These are phyloP conservation scores for Ageneiosus marmoratus DNA, from an alignment of 2,113 vertebrate genomes.

Conservation along the genomic window DNA sequence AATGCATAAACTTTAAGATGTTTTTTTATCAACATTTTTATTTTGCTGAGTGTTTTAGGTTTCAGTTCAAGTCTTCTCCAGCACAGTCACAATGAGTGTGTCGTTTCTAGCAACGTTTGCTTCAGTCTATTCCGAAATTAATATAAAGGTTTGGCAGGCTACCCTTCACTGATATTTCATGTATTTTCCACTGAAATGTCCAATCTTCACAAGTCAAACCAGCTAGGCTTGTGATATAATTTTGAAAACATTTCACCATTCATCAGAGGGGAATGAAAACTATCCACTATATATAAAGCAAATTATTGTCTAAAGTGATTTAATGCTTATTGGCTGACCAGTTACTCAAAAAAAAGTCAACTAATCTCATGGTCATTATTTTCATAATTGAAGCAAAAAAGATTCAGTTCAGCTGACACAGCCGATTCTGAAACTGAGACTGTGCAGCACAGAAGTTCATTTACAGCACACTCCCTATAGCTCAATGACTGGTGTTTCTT, in stretches of 20 bases:
- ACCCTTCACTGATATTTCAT: not conserved
- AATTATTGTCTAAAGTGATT: not conserved
- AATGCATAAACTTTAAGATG: conserved; percentile 35
- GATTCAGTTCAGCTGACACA: not conserved
- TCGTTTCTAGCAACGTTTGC: not conserved
- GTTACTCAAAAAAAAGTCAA: not conserved
- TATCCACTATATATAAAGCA: not conserved
- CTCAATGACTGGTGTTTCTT: not conserved
- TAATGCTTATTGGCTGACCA: not conserved
- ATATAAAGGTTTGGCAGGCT: not conserved
- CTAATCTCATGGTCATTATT: not conserved
- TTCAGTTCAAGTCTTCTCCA: not conserved
- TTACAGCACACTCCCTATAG: not conserved
- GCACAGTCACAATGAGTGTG: not conserved
- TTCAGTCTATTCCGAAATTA: not conserved
- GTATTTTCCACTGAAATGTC: not conserved
- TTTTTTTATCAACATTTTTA: not conserved
- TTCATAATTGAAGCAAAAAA: not conserved
- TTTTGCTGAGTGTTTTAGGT: not conserved
- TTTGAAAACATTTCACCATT: not conserved
- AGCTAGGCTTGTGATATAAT: not conserved
- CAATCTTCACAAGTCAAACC: not conserved
- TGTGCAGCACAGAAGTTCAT: not conserved
- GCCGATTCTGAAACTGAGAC: not conserved
- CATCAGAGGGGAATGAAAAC: not conserved